Base-by-base conservation (phyloP, 2,797 vertebrate genomes). In the Erpetoichthys calabaricus region DNA sequence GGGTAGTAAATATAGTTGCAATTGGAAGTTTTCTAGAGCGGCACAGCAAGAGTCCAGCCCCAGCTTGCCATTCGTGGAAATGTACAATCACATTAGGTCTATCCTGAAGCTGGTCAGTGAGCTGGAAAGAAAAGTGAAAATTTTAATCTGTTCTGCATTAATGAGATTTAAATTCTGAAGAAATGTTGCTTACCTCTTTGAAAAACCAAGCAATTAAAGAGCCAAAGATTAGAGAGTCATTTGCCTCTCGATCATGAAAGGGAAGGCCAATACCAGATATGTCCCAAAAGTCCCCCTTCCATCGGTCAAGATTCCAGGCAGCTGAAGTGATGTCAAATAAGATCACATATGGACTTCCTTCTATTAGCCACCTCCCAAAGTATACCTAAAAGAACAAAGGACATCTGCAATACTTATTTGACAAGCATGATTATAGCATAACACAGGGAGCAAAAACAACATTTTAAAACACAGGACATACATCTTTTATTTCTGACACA, bases 11-110 rank as follows among this genome's bases (percentile, higher is more conserved):
- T 54, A 98, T 78, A 0, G 94, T 95, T 8, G 91, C 91, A 0
- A 98, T 74, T 0, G 91, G 91, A 60, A 97, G 81, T 51, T 90
- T 92, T 54, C 83, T 77, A 42, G 80, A 79, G 41, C 91, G 86
- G 54, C 75, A 77, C 5, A 98, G 76, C 43, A 98, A 83, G 6
- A 98, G 82, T 1, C 95, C 93, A 0, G 81, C 78, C 9, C 95
- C 93, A 0, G 92, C 83, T 72, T 97, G 95, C 94, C 94, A 98
- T 68, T 98, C 95, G 0, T 98, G 95, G 77, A 97, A 98, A 9
- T 98, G 95, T 55, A 74, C 78, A 3, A 98, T 78, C 57, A 94
- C 66, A 0, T 85, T 85, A 2, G 73, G 89, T 41, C 74, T 87
- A 56, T 85, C 88, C 4, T 85, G 79, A 5, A 85, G 74, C 6